These are phyloP conservation scores for Drosophila tanythrix DNA, from an alignment of 2,888 invertebrate species.

Conservation along the genomic window DNA sequence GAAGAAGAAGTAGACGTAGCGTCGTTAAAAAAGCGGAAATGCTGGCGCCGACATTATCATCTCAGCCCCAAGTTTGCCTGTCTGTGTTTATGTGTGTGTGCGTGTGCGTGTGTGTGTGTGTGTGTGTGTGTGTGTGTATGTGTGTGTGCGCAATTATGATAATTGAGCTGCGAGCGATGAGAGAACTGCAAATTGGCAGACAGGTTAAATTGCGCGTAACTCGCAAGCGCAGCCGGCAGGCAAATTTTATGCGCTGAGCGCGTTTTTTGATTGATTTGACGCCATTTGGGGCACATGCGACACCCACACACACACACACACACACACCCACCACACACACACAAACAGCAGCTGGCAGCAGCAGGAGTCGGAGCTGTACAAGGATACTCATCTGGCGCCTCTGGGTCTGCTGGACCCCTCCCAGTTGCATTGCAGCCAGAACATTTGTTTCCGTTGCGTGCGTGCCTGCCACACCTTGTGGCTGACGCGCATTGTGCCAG, in stretches of 20 bases:
- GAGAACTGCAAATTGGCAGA: conserved; percentile 53
- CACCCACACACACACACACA: not conserved
- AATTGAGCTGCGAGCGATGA: conserved; percentile 58
- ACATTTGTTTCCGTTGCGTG: not conserved
- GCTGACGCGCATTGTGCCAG: conserved; percentile 52
- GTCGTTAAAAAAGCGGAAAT: conserved; percentile 78
- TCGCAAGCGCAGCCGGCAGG: conserved; percentile 37
- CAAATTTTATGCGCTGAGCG: conserved; percentile 34
- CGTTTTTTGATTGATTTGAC: conserved; percentile 56
- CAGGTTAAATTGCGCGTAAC: conserved; percentile 78
- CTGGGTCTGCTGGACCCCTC: conserved; percentile 42
- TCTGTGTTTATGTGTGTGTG: not conserved
- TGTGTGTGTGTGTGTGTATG: conserved; percentile 5
- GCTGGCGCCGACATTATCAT: conserved; percentile 81
- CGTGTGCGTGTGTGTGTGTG: conserved; percentile 7
- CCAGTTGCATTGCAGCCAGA: conserved; percentile 17
- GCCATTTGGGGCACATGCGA: conserved; percentile 43
- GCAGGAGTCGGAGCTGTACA: conserved; percentile 15
- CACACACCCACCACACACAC: not conserved
- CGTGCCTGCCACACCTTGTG: conserved; percentile 1
- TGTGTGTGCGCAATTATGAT: conserved; percentile 69
- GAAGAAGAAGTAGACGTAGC: conserved; percentile 41
- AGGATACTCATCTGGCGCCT: conserved; percentile 50
- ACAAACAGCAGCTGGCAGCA: conserved; percentile 3
- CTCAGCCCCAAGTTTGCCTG: conserved; percentile 41